Evolutionary conservation across 2,888 invertebrate genomes (phyloP).

Genomic region (Megamerina dolium): DNA sequence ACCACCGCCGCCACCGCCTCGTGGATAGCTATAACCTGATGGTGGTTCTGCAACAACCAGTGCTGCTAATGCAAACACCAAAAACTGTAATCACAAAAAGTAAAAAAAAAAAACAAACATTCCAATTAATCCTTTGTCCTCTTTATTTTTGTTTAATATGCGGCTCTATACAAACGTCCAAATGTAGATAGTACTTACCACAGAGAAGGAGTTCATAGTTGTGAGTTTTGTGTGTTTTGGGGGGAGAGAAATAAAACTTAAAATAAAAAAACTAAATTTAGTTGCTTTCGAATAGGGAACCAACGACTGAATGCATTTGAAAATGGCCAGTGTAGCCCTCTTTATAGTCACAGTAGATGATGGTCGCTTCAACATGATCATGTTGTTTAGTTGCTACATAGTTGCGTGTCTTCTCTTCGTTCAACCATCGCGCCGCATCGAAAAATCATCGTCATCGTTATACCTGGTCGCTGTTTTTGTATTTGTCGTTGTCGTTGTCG

Average conservation of each 20-base stretch:
- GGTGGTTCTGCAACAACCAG: conserved; percentile 69
- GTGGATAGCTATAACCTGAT: conserved; percentile 69
- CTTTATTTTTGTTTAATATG: conserved; percentile 6
- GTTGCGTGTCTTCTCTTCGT: too few species aligned
- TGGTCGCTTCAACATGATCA: too few species aligned
- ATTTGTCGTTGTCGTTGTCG: too few species aligned
- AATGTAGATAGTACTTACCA: conserved; percentile 40
- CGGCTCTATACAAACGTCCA: conserved; percentile 8
- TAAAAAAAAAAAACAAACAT: conserved; percentile 8
- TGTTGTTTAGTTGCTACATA: too few species aligned
- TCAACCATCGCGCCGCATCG: too few species aligned
- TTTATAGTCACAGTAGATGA: conserved; percentile 49
- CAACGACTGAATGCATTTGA: conserved; percentile 50
- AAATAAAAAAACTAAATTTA: conserved; percentile 44
- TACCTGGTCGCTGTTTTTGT: too few species aligned
- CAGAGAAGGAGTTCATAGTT: conserved; percentile 51
- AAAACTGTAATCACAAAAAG: conserved; percentile 58
- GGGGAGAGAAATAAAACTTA: conserved; percentile 45
- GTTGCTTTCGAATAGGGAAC: conserved; percentile 50
- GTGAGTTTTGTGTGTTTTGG: conserved; percentile 45
- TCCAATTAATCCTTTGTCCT: conserved; percentile 4
- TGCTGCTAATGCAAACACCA: conserved; percentile 75
- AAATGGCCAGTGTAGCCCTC: conserved; percentile 44
- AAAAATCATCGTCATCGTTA: too few species aligned
- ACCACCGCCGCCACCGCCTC: conserved; percentile 53